phyloP scores from a whole-genome alignment of 2,113 vertebrate genomes.

The Chaetorhynchus papuensis region DNA sequence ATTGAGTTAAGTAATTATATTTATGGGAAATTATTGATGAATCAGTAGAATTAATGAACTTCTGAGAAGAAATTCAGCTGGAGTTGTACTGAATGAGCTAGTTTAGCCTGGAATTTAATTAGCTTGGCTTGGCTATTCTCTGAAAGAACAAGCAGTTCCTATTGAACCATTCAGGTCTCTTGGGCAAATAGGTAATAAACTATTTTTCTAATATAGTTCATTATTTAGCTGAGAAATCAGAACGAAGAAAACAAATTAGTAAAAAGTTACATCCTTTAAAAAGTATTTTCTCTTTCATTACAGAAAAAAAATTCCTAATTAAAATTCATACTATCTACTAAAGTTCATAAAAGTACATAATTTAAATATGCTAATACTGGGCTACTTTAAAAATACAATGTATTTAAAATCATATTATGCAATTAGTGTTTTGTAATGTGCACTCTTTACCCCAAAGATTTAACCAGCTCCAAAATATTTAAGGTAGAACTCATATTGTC shows the following conservation, averaged over 20 bases:
- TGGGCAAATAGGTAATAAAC: not conserved
- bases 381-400: conserved; percentile 14
- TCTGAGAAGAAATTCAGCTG: not conserved
- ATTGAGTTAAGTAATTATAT: not conserved
- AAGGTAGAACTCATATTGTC: not conserved
- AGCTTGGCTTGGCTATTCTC: not conserved
- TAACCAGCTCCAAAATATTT: not conserved
- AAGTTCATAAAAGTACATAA: conserved; percentile 5
- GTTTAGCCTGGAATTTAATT: conserved; percentile 1
- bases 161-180: not conserved
- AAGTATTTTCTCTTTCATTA: not conserved
- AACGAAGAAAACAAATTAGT: conserved; percentile 50
- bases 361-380: conserved; percentile 36
- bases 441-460: not conserved
- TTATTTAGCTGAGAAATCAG: conserved; percentile 43
- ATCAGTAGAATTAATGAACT: not conserved
- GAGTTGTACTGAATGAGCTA: not conserved
- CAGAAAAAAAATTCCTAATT: conserved; percentile 11
- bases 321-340: conserved; percentile 38
- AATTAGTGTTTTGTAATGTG: not conserved
- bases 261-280: not conserved
- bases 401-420: conserved; percentile 29
- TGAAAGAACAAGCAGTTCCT: not conserved
- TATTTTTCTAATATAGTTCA: not conserved
- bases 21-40: not conserved